Percentiles rank a stretch among this genome's conserved stretches.
Conservation (phyloP, 30 jellyfish, hydroid and myxozoan genomes). For the Turritopsis dohrnii region DNA sequence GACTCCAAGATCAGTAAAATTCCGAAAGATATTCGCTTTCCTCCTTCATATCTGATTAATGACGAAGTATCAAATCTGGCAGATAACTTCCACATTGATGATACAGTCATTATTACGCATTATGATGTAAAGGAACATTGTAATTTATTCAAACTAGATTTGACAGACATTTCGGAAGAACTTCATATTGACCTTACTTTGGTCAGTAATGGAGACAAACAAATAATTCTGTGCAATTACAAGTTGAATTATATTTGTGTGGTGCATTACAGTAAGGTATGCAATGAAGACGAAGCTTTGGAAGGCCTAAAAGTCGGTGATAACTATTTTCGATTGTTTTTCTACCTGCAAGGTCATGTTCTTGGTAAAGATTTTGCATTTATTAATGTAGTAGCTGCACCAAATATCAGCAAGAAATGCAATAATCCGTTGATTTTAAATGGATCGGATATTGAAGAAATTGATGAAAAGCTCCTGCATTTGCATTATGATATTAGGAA, state of each 20-base stretch:
- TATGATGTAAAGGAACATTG: background rate
- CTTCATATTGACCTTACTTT: background rate
- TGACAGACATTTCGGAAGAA: background rate
- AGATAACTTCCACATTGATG: background rate
- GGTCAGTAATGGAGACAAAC: background rate
- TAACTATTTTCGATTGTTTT: background rate
- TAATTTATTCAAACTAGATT: background rate
- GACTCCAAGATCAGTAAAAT: background rate
- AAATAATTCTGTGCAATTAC: background rate
- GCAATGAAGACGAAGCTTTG: background rate
- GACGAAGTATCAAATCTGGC: background rate
- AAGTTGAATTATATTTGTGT: background rate
- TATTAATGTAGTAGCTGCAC: background rate
- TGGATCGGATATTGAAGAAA: background rate
- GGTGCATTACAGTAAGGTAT: background rate
- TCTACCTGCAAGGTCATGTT: background rate
- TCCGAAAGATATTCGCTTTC: background rate
- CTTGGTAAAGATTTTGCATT: background rate
- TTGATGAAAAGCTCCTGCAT: background rate
- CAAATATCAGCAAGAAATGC: background rate
- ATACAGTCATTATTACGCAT: background rate
- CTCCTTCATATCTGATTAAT: background rate
- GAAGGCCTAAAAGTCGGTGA: background rate
- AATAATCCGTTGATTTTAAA: background rate
- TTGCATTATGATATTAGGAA: background rate